These are phyloP conservation scores for Pseudorasbora parva DNA, from an alignment of 2,113 vertebrate species.

Conservation along the genomic window DNA sequence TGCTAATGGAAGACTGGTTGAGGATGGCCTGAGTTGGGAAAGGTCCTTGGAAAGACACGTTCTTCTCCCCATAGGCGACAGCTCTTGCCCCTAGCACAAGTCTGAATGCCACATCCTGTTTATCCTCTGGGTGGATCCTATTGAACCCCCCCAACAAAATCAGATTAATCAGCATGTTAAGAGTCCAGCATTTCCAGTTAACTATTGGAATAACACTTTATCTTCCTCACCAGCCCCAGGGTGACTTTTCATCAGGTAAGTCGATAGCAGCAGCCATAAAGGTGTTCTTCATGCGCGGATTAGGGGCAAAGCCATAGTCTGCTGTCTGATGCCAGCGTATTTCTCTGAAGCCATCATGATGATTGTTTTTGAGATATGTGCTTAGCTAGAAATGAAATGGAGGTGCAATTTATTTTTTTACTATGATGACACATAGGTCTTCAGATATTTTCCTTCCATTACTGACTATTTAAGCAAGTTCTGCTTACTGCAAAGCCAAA, in stretches of 20 bases:
- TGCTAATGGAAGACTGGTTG: constrained; percentile 59
- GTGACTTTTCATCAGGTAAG: constrained; percentile 81
- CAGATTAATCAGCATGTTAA: neutral
- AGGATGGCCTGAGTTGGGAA: constrained; percentile 70
- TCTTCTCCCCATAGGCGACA: constrained; percentile 81
- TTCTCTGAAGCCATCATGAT: constrained; percentile 69
- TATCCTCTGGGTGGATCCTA: constrained; percentile 89
- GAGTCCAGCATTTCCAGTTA: neutral
- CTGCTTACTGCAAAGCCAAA: too few relatives aligned
- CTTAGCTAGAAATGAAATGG: constrained; percentile 74
- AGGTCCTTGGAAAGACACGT: constrained; percentile 82
- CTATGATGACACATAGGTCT: neutral
- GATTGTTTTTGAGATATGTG: constrained; percentile 57
- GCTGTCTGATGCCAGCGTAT: constrained; percentile 96
- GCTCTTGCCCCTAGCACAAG: constrained; percentile 85
- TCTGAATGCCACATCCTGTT: constrained; percentile 83
- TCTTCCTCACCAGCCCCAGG: constrained; percentile 78
- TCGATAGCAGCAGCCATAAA: constrained; percentile 94
- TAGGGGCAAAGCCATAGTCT: constrained; percentile 82
- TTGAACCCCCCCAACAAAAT: neutral
- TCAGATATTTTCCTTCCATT: neutral
- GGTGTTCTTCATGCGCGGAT: constrained; percentile 81
- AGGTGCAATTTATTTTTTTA: neutral
- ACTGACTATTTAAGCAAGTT: neutral
- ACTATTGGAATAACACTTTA: neutral